Conservation (phyloP, 1,140 invertebrate species). For the Penaeus indicus region DNA sequence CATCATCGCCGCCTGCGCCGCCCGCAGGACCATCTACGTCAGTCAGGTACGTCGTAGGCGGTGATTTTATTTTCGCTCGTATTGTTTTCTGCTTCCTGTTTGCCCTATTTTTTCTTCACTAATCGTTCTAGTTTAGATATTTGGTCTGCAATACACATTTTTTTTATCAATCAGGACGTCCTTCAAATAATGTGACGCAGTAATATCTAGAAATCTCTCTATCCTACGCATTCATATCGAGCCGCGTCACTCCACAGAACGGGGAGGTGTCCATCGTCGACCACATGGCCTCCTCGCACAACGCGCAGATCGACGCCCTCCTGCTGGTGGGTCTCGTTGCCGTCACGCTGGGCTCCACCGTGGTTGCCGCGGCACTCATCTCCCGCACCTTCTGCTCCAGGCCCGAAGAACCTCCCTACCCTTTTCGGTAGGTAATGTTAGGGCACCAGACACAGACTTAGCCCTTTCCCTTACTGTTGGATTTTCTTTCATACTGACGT, state of each 20-base stretch:
- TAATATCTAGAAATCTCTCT: too few species aligned
- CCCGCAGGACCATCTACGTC: slow-evolving; percentile 49
- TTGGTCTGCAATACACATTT: too few species aligned
- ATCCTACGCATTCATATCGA: background rate
- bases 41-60: slow-evolving; percentile 23
- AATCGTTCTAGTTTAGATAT: background rate
- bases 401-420: slow-evolving; percentile 34
- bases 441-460: background rate
- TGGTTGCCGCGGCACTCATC: slow-evolving; percentile 56
- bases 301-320: slow-evolving; percentile 61
- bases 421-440: slow-evolving; percentile 29
- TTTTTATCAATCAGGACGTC: too few species aligned
- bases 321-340: slow-evolving; percentile 62
- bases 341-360: slow-evolving; percentile 54
- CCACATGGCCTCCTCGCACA: slow-evolving; percentile 50
- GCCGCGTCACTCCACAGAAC: slow-evolving; percentile 4
- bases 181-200: too few species aligned
- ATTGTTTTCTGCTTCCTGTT: background rate
- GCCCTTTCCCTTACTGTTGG: background rate
- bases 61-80: background rate
- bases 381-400: slow-evolving; percentile 60
- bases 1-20: slow-evolving; percentile 58
- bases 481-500: too few species aligned
- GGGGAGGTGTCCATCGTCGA: slow-evolving; percentile 54
- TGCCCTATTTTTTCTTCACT: background rate